Evolutionary conservation across 2,797 vertebrate species (phyloP), one percentile per base, ranked within the genome.

Genomic region (Pseudochirops cupreus): DNA sequence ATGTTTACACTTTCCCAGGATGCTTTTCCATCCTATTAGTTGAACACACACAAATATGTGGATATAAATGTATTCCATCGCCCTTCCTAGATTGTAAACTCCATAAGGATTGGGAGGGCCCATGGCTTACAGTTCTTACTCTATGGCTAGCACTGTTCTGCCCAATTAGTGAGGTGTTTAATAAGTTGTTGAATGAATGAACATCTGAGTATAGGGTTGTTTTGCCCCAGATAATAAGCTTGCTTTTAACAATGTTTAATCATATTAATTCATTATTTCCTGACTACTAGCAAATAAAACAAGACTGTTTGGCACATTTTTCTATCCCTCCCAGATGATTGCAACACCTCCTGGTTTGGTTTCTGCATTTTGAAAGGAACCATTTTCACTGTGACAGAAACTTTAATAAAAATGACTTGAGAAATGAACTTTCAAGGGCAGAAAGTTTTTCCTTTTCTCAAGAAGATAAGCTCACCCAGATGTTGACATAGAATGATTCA

Each of bases 261-360:
- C 90, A 55, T 50, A 87, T 87, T 87, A 87, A 87, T 87, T 87
- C 74, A 53, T 91, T 29, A 21, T 91, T 54, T 91, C 90, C 53
- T 91, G 52, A 53, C 28, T 91, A 91, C 90, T 53, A 55, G 50
- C 53, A 55, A 55, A 53, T 53, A n/a, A 53, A 53, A 31, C 50
- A 55, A 91, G 90, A 55, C 90, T 91, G 29, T 55, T 54, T 53
- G 90, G 90, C 50, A 53, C 33, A 91, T 54, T 91, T 91, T 29
- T 91, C 90, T 55, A 33, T 91, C 28, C 90, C 54, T 55, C 74
- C 54, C 90, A 53, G 28, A 14, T 91, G 53, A 91, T 91, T 91
- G 90, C 90, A 91, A 55, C 90, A 91, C 52, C 90, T 91, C 54
- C 33, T 91, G 54, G 90, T 91, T 91, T 91, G 90, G 90, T 91